Base-by-base conservation (phyloP, 2,888 invertebrate genomes). In the Tetragnatha montana region DNA sequence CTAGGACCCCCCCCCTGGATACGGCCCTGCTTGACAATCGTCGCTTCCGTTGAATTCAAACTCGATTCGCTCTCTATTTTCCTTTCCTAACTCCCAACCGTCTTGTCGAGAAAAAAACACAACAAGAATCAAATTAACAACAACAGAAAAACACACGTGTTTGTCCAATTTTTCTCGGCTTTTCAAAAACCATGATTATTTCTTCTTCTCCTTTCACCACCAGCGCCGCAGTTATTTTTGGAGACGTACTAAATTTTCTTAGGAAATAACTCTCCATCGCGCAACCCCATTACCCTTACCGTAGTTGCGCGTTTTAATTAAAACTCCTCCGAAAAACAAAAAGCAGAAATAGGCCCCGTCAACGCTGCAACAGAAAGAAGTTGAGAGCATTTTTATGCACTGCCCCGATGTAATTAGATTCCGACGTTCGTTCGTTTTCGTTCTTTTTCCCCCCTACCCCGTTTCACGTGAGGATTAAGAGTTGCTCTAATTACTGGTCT, bases 401-500 rank as follows among this genome's bases (percentile, higher is more conserved):
- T 73, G 73, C 21, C 12, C n/a, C 69, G 69, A 49, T 69, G 76
- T 84, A 84, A 84, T 84, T 84, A 69, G 76, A 84, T 75, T 69
- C 49, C 75, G 49, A 76, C 49, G 17, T 14, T 68, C 35, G 75
- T 35, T 21, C 14, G 2, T 19, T 8, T 35, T 68, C 17, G 68
- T 84, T 84, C 68, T 84, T 19, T 14, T 3, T 19, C 21, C 47
- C 74, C 19, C 6, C 35, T 17, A 35, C 47, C 14, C 74, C 22
- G 51, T 51, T 82, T 81, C 51, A 17, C 49, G 8, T 71, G 8
- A 35, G 75, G 81, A 76, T 87, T 87, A 87, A 81, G 81, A 69
- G 49, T 75, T 86, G 49, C 75, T 75, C 70, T 81, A 87, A 87
- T 87, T 87, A 87, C 81, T 75, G 19, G 76, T 75, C 69, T 81